Evolutionary conservation across 2,888 invertebrate species (phyloP).

Genomic region (Pseudanteris insignis): DNA sequence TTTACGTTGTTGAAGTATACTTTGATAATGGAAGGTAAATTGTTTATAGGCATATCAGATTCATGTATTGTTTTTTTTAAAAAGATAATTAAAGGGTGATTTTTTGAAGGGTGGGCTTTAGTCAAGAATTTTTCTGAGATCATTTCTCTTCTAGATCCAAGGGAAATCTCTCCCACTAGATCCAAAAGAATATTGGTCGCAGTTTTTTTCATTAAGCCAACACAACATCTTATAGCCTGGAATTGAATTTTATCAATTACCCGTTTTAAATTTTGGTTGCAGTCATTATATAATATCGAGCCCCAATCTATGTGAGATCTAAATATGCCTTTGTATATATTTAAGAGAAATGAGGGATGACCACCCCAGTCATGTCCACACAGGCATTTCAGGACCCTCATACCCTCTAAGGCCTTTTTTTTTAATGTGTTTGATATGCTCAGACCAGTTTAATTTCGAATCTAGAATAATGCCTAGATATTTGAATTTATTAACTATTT

Average conservation of each 20-base stretch:
- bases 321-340: constrained; percentile 2
- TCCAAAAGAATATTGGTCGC: constrained; percentile 7
- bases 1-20: not conserved
- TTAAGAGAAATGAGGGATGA: not conserved
- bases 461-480: not conserved
- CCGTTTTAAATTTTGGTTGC: not conserved
- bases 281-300: not conserved
- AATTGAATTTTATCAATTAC: not conserved
- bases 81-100: not conserved
- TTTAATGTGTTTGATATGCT: constrained; percentile 1
- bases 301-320: constrained; percentile 1
- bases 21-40: not conserved
- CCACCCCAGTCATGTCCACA: constrained; percentile 8
- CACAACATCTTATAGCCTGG: not conserved
- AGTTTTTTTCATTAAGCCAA: constrained; percentile 10
- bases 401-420: not conserved
- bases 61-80: not conserved
- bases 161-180: not conserved
- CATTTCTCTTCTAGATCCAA: not conserved
- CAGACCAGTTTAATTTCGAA: not conserved
- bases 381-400: constrained; percentile 1
- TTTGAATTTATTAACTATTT: constrained; percentile 1
- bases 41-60: not conserved
- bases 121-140: not conserved
- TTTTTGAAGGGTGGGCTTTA: not conserved